Percentiles rank a stretch among this genome's conserved stretches.
Evolutionary conservation across 2,888 invertebrate species (phyloP).

Genomic region (Arctia plantaginis): DNA sequence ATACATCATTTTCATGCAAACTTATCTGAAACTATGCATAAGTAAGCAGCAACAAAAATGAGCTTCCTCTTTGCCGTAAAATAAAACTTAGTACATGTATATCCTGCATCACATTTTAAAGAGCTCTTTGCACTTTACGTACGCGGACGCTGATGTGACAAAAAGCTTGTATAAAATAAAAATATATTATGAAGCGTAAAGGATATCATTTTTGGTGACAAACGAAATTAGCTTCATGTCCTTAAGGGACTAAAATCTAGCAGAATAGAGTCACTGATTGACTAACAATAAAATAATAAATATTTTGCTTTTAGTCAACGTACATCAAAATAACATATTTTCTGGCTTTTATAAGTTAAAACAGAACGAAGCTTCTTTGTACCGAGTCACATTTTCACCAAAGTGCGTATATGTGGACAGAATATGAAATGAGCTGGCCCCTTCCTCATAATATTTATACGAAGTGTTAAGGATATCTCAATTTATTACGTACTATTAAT

Average conservation of each 20-base stretch:
- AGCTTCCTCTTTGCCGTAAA: slow-evolving; percentile 63
- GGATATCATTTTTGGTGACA: slow-evolving; percentile 9
- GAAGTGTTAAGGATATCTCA: slow-evolving; percentile 68
- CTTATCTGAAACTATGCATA: slow-evolving; percentile 84
- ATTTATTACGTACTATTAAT: slow-evolving; percentile 71
- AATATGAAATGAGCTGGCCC: slow-evolving; percentile 73
- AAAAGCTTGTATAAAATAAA: slow-evolving; percentile 33
- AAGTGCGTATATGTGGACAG: slow-evolving; percentile 70
- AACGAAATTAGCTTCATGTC: slow-evolving; percentile 16
- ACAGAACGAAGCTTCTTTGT: slow-evolving; percentile 55
- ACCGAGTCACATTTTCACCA: slow-evolving; percentile 71
- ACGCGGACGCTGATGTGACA: slow-evolving; percentile 36
- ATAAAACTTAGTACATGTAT: slow-evolving; percentile 62
- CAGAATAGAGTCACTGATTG: slow-evolving; percentile 17
- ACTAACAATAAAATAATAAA: background rate
- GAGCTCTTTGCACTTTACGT: slow-evolving; percentile 49
- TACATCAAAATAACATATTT: slow-evolving; percentile 29
- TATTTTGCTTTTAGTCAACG: slow-evolving; percentile 1
- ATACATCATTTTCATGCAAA: slow-evolving; percentile 80
- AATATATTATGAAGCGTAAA: slow-evolving; percentile 16
- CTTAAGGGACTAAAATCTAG: slow-evolving; percentile 14
- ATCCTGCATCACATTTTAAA: slow-evolving; percentile 44
- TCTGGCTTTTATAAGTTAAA: slow-evolving; percentile 42
- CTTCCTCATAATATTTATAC: slow-evolving; percentile 67
- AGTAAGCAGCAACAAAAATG: slow-evolving; percentile 74